phyloP scores from a whole-genome alignment of 2,888 invertebrate genomes.

The Ethmia dodecea region DNA sequence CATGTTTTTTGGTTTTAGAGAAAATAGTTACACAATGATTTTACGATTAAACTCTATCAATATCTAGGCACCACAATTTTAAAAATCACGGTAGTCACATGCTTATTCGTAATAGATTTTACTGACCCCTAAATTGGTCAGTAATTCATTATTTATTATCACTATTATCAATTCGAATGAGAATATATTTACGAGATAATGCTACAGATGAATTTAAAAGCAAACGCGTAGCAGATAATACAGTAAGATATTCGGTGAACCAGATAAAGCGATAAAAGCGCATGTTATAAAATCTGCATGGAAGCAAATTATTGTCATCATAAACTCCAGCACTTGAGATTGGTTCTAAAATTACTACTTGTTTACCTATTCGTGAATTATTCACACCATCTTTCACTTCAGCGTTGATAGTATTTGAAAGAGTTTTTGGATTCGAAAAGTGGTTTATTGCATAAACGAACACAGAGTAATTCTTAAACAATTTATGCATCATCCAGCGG shows the following conservation, averaged over 20 bases:
- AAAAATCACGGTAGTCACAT: no score
- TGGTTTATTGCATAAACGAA: neutral
- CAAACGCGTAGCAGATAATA: neutral
- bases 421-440: neutral
- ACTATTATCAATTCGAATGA: neutral
- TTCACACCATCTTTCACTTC: neutral
- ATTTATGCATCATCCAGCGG: no score
- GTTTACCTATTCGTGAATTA: constrained; percentile 8
- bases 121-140: neutral
- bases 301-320: constrained; percentile 10
- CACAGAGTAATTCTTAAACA: neutral
- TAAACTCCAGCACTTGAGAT: constrained; percentile 8
- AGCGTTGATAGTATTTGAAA: neutral
- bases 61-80: no score
- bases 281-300: constrained; percentile 8
- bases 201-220: neutral
- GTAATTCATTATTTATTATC: neutral
- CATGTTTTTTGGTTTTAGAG: no score
- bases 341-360: constrained; percentile 8
- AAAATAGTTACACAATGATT: no score
- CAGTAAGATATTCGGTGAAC: neutral
- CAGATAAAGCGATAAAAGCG: constrained; percentile 8
- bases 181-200: neutral
- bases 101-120: neutral
- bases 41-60: no score